Percentiles rank a stretch among this genome's conserved stretches.
phyloP scores from a whole-genome alignment of 1,140 invertebrate genomes.

The Gonatopus flavifemur region DNA sequence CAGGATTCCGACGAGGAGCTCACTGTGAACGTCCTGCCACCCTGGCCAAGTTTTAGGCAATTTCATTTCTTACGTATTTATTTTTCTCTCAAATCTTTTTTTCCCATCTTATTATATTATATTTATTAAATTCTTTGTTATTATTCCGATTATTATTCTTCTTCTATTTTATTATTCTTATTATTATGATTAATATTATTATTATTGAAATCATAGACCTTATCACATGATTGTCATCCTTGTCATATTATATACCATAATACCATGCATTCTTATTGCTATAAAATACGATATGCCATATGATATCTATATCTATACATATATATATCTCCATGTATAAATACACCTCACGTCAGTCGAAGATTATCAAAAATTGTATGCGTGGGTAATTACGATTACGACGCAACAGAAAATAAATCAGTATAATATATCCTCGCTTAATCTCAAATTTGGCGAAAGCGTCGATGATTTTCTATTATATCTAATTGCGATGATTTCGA shows the following conservation, averaged over 20 bases:
- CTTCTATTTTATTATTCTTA: slow-evolving; percentile 16
- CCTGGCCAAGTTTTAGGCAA: slow-evolving; percentile 61
- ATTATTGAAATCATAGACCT: slow-evolving; percentile 25
- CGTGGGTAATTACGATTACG: too few species aligned
- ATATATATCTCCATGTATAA: too few species aligned
- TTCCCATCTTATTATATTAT: slow-evolving; percentile 46
- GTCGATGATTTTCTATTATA: slow-evolving; percentile 10
- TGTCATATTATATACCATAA: slow-evolving; percentile 23
- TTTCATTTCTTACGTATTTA: slow-evolving; percentile 60
- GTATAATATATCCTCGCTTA: slow-evolving; percentile 2
- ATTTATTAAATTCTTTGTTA: slow-evolving; percentile 23
- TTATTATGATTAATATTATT: slow-evolving; percentile 27
- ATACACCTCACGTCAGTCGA: neutral
- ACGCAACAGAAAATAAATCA: neutral
- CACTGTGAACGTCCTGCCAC: slow-evolving; percentile 58
- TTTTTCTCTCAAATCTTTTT: slow-evolving; percentile 54
- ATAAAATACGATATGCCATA: slow-evolving; percentile 5
- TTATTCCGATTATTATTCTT: slow-evolving; percentile 28
- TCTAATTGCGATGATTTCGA: slow-evolving; percentile 8
- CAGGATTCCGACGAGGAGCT: slow-evolving; percentile 59
- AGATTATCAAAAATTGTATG: too few species aligned
- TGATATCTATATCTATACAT: neutral
- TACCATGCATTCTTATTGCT: slow-evolving; percentile 8
- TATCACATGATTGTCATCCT: slow-evolving; percentile 24
- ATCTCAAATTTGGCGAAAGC: slow-evolving; percentile 6